Evolutionary conservation across 2,113 vertebrate species (phyloP).

Genomic region (Charina bottae): DNA sequence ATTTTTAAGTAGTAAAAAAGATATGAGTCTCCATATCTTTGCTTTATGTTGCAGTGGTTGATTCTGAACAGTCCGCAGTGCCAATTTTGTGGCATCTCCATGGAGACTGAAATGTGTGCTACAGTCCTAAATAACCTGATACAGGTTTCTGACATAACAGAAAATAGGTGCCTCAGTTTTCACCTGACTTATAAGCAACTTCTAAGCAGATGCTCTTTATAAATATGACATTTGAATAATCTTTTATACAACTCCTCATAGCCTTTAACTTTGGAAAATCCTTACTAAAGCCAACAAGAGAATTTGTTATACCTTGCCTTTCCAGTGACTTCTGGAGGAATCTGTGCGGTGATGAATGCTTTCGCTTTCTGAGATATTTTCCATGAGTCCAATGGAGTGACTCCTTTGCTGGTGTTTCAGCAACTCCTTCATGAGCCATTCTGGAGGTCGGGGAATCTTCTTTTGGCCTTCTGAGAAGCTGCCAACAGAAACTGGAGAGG

Average conservation of each 20-base stretch:
- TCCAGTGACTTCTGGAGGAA: slow-evolving; percentile 44
- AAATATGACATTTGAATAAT: neutral
- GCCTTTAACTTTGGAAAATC: slow-evolving; percentile 33
- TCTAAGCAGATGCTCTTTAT: neutral
- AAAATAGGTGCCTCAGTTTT: neutral
- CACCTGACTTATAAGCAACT: neutral
- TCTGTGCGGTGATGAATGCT: slow-evolving; percentile 7
- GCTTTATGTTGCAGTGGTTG: neutral
- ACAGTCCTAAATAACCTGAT: neutral
- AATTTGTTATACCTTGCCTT: slow-evolving; percentile 64
- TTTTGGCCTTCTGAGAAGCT: neutral
- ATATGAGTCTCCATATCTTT: neutral
- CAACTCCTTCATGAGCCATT: slow-evolving; percentile 69
- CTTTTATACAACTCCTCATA: neutral
- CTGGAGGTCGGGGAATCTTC: slow-evolving; percentile 11
- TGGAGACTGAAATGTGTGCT: neutral
- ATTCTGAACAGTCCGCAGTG: neutral
- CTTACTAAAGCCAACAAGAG: neutral
- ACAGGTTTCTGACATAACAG: neutral
- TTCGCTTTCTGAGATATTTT: slow-evolving; percentile 31
- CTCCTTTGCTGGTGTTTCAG: slow-evolving; percentile 57
- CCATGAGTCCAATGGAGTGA: slow-evolving; percentile 60
- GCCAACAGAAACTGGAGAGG: slow-evolving; percentile 22
- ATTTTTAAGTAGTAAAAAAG: neutral
- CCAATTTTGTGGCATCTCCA: neutral